Conservation (phyloP, 2,888 invertebrate species). For the Neoaliturus tenellus region DNA sequence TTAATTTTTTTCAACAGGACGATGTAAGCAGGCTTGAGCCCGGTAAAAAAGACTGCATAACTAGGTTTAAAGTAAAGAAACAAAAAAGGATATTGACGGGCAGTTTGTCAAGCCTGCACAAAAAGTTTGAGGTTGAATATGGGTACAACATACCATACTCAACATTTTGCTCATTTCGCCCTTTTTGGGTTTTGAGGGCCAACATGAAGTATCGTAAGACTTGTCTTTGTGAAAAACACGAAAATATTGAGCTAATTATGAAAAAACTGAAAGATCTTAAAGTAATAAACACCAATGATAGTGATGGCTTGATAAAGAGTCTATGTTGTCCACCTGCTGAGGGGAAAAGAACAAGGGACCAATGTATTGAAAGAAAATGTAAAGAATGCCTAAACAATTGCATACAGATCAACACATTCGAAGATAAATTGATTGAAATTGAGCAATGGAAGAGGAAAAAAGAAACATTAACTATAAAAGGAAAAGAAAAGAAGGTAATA, state of each 20-base stretch:
- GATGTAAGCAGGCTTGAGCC: conserved; percentile 51
- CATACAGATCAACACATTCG: conserved; percentile 13
- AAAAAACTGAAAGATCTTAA: conserved; percentile 32
- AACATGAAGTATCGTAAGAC: conserved; percentile 1
- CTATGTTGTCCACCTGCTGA: conserved; percentile 44
- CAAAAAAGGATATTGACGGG: conserved; percentile 29
- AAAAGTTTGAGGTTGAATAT: conserved; percentile 48
- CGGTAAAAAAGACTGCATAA: conserved; percentile 38
- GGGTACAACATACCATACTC: conserved; percentile 49
- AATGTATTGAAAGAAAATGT: conserved; percentile 28
- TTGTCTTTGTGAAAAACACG: conserved; percentile 24
- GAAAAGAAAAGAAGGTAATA: conserved; percentile 37
- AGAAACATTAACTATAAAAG: conserved; percentile 35
- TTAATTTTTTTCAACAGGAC: conserved; percentile 46
- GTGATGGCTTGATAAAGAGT: conserved; percentile 26
- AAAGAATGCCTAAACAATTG: conserved; percentile 11
- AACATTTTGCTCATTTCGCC: conserved; percentile 26
- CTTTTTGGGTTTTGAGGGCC: conserved; percentile 15
- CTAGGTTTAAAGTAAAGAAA: conserved; percentile 41
- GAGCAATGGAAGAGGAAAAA: conserved; percentile 41
- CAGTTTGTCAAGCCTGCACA: conserved; percentile 42
- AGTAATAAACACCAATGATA: conserved; percentile 9
- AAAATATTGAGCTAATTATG: conserved; percentile 6
- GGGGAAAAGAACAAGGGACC: conserved; percentile 28
- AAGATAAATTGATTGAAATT: background rate